phyloP scores from a whole-genome alignment of 1,140 invertebrate genomes.

The Goniozus legneri region DNA sequence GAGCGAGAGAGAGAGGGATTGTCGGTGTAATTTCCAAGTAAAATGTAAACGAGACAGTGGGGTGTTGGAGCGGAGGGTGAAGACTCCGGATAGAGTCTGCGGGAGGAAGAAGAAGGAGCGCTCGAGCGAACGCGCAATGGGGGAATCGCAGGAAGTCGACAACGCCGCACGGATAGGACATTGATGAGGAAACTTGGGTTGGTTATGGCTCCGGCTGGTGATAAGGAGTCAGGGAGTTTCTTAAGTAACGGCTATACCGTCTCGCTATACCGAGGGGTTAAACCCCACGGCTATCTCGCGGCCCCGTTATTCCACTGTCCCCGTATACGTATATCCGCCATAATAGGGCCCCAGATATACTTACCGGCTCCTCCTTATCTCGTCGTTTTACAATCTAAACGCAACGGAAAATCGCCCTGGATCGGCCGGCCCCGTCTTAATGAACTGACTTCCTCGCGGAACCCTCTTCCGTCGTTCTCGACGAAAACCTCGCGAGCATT shows the following conservation, averaged over 20 bases:
- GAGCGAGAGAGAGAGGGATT: too few species aligned
- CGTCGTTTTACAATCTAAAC: conserved; percentile 32
- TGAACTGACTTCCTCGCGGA: conserved; percentile 20
- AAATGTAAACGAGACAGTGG: conserved; percentile 34
- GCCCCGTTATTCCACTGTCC: conserved; percentile 29
- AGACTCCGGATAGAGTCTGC: neutral
- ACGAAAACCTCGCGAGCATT: too few species aligned
- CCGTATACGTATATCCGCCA: conserved; percentile 30
- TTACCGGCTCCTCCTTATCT: conserved; percentile 27
- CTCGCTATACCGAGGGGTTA: conserved; percentile 26
- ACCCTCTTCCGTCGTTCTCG: neutral
- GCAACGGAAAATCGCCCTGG: conserved; percentile 27
- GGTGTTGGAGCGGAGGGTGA: conserved; percentile 24
- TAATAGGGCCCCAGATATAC: conserved; percentile 25
- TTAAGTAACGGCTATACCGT: conserved; percentile 30
- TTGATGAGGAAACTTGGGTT: conserved; percentile 45
- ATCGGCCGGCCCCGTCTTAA: conserved; percentile 23
- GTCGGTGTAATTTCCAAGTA: conserved; percentile 32
- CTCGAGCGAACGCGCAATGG: neutral
- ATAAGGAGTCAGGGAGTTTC: conserved; percentile 36
- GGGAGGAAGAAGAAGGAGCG: neutral
- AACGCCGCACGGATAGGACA: conserved; percentile 36
- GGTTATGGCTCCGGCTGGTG: conserved; percentile 31
- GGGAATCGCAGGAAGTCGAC: conserved; percentile 28
- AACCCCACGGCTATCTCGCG: conserved; percentile 34